phyloP scores from a whole-genome alignment of 2,113 vertebrate species.

The Eurypyga helias region DNA sequence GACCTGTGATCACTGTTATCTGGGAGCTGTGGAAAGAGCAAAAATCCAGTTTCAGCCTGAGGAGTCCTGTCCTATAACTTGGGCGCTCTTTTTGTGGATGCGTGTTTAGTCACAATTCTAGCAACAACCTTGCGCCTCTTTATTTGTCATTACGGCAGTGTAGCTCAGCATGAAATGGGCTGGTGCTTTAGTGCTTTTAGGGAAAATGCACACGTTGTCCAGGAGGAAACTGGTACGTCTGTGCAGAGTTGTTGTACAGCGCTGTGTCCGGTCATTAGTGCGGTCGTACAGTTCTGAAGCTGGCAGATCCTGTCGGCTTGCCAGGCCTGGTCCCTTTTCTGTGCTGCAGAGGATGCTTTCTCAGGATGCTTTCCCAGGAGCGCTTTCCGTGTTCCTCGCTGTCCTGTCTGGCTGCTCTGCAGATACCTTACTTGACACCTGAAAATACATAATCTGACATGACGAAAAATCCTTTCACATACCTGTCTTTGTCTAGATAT shows the following conservation, averaged over 20 bases:
- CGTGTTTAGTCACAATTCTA: neutral
- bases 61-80: neutral
- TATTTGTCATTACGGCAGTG: neutral
- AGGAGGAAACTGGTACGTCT: neutral
- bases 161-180: neutral
- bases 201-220: accelerated
- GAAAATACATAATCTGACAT: neutral
- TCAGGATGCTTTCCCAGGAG: neutral
- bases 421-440: neutral
- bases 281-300: neutral
- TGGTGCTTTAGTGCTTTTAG: neutral
- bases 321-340: accelerated
- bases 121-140: neutral
- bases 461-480: neutral
- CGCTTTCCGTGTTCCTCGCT: neutral
- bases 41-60: neutral
- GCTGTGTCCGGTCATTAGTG: neutral
- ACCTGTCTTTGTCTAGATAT: neutral
- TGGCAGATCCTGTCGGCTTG: neutral
- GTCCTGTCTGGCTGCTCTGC: neutral
- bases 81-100: no score
- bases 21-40: neutral
- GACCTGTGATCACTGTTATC: neutral
- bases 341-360: neutral
- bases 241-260: neutral